Evolutionary conservation across 2,797 vertebrate species (phyloP).

Genomic region (Scyliorhinus canicula): DNA sequence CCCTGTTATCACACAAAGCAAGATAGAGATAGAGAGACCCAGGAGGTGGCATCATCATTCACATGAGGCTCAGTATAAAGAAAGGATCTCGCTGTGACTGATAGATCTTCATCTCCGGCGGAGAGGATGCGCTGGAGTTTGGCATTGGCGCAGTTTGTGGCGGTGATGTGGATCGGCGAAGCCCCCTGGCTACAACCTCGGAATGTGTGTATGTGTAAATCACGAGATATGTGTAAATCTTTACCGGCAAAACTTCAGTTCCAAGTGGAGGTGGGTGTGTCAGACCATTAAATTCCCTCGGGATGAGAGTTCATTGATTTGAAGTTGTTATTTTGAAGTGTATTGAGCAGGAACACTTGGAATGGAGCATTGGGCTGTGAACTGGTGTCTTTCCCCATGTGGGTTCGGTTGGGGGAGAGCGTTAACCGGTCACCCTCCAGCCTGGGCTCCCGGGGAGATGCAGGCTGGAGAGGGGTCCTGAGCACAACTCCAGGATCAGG

Average conservation of each 20-base stretch:
- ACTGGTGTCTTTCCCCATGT: background rate
- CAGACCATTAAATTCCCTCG: background rate
- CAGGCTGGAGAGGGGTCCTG: too few species aligned
- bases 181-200: rapidly evolving
- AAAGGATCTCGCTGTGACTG: background rate
- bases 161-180: background rate
- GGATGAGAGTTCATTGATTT: background rate
- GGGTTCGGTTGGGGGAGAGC: background rate
- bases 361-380: background rate
- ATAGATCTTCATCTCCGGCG: background rate
- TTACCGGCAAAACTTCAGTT: rapidly evolving
- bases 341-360: background rate
- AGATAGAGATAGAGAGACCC: background rate
- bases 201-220: background rate
- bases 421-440: too few species aligned
- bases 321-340: background rate
- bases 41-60: background rate
- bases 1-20: background rate
- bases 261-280: background rate
- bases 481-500: too few species aligned
- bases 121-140: background rate
- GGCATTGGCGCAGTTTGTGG: background rate
- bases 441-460: too few species aligned
- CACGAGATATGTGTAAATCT: background rate
- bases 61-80: background rate